A percentile compares a stretch with the other conserved stretches of the same genome.
phyloP scores from a whole-genome alignment of 2,113 vertebrate species.

The Thermophis baileyi region DNA sequence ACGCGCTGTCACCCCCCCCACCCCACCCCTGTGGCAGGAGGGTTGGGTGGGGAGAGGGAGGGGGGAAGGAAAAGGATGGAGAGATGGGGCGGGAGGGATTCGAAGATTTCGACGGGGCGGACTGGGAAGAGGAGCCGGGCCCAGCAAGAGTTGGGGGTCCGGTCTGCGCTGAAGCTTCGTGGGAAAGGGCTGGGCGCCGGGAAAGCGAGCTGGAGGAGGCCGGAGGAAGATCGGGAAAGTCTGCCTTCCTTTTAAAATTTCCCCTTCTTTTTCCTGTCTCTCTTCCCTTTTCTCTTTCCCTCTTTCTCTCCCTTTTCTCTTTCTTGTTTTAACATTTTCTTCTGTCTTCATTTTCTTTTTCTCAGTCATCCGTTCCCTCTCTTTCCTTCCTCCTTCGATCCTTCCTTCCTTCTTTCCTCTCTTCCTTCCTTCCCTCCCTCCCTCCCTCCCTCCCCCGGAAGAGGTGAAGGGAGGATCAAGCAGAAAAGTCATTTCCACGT shows the following conservation, averaged over 20 bases:
- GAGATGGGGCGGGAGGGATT: neutral
- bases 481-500: neutral
- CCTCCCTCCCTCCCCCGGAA: neutral
- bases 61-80: neutral
- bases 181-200: neutral
- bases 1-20: too few relatives aligned
- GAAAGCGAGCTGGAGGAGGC: neutral
- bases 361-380: neutral
- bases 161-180: neutral
- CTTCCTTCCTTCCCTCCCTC: too few relatives aligned
- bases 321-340: neutral
- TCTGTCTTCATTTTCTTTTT: neutral
- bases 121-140: neutral
- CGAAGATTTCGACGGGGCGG: neutral
- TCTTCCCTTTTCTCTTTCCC: neutral
- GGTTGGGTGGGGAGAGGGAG: neutral
- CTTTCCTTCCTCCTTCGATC: neutral
- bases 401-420: too few relatives aligned
- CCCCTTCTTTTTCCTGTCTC: neutral
- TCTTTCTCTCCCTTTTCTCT: accelerated
- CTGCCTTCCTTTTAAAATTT: neutral
- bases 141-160: neutral
- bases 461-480: neutral
- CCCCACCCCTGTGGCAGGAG: neutral
- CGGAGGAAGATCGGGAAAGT: neutral